These are phyloP conservation scores for Eulithis prunata DNA, from an alignment of 2,888 invertebrate genomes.

Conservation along the genomic window DNA sequence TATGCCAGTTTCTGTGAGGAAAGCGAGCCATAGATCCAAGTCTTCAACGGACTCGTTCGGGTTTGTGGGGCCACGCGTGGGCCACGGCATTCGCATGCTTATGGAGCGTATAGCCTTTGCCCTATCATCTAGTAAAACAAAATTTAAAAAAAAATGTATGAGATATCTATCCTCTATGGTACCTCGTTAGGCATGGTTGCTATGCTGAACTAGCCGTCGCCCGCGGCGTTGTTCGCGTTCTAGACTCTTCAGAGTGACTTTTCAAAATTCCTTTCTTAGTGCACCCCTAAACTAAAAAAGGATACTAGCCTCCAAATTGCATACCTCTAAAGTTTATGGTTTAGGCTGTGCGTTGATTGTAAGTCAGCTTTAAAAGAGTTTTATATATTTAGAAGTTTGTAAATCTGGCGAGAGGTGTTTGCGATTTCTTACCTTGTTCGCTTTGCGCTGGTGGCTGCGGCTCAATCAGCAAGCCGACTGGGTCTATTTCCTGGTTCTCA, in stretches of 20 bases:
- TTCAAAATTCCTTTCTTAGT: no score
- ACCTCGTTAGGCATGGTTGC: no score
- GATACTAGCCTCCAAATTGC: no score
- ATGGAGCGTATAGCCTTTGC: slow-evolving; percentile 50
- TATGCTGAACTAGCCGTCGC: not conserved
- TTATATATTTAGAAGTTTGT: no score
- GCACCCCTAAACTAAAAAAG: no score
- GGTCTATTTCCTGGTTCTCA: slow-evolving; percentile 46
- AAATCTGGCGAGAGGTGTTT: not conserved
- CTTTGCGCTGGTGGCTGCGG: slow-evolving; percentile 46
- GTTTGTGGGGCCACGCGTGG: slow-evolving; percentile 37
- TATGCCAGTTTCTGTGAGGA: slow-evolving; percentile 67
- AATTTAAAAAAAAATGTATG: not conserved
- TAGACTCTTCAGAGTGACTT: no score
- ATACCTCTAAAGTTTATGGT: no score
- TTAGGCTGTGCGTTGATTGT: no score
- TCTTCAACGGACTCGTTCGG: slow-evolving; percentile 51
- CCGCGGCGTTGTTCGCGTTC: no score
- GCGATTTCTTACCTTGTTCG: slow-evolving; percentile 28
- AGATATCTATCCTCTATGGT: no score
- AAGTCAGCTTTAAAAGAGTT: no score
- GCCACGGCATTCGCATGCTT: slow-evolving; percentile 55
- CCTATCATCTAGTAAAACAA: slow-evolving; percentile 41
- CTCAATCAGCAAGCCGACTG: slow-evolving; percentile 60
- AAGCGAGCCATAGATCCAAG: slow-evolving; percentile 71